phyloP scores from a whole-genome alignment of 2,797 vertebrate species.

The Phataginus tricuspis region DNA sequence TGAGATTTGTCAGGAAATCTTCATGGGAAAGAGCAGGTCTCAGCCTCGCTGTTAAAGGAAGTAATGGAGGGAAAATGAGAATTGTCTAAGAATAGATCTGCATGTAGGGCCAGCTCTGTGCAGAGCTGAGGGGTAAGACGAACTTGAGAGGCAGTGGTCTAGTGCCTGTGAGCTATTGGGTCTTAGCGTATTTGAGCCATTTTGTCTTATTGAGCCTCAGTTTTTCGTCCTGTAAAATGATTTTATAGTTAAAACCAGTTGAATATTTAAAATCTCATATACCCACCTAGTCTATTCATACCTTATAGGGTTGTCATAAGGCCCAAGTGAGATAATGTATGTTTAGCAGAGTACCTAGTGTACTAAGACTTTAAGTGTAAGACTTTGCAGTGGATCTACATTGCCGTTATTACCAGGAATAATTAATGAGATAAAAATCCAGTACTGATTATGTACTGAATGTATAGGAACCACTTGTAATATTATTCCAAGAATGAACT shows the following conservation, averaged over 20 bases:
- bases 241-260: background rate
- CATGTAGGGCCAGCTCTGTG: background rate
- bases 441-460: background rate
- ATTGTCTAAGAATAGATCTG: background rate
- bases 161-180: background rate
- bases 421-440: too few relatives aligned
- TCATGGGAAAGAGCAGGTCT: background rate
- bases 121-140: background rate
- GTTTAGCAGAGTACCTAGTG: background rate
- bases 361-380: background rate
- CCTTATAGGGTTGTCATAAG: background rate
- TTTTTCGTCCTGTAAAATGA: background rate
- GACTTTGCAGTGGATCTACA: too few relatives aligned
- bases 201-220: background rate
- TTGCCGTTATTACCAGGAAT: too few relatives aligned
- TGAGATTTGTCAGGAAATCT: constrained; percentile 2
- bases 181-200: background rate
- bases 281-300: background rate
- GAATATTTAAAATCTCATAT: background rate
- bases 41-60: background rate
- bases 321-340: background rate
- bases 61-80: background rate
- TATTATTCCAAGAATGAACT: background rate
- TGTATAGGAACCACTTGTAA: background rate
- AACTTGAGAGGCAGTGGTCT: background rate